phyloP scores from a whole-genome alignment of 92 coral and sea anemone genomes.

The Virgularia gustaviana region DNA sequence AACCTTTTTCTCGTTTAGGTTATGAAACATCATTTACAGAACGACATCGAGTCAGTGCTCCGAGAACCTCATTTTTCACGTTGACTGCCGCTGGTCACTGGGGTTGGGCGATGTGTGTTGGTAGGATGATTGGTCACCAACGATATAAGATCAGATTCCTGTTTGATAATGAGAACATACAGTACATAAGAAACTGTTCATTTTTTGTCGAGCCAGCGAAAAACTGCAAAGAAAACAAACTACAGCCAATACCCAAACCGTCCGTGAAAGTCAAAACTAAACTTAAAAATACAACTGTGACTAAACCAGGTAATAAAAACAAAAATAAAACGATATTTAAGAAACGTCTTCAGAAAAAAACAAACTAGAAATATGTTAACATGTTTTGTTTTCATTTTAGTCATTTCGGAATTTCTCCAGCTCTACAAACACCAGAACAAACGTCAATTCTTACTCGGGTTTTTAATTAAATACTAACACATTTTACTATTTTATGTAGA shows the following conservation, averaged over 20 bases:
- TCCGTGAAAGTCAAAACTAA: not conserved
- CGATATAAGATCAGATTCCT: slow-evolving; percentile 20
- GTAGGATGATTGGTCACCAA: not conserved
- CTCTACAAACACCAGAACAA: too few species aligned
- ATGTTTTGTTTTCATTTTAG: too few species aligned
- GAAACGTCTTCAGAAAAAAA: too few species aligned
- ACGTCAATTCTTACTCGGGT: too few species aligned
- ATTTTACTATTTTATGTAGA: not conserved
- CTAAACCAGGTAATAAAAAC: not conserved
- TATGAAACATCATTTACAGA: slow-evolving; percentile 30
- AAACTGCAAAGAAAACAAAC: slow-evolving; percentile 6
- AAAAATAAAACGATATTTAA: too few species aligned
- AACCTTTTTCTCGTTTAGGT: not conserved
- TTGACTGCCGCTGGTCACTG: slow-evolving; percentile 17
- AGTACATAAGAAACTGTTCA: slow-evolving; percentile 23
- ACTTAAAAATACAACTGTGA: not conserved
- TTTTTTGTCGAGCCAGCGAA: slow-evolving; percentile 8
- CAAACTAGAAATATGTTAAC: too few species aligned
- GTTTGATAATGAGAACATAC: slow-evolving; percentile 17
- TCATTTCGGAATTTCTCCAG: too few species aligned
- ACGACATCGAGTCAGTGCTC: slow-evolving; percentile 15
- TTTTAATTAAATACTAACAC: not conserved
- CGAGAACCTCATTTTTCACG: slow-evolving; percentile 21
- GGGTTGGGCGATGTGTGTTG: slow-evolving; percentile 30
- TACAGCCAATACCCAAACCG: too few species aligned